Base-by-base conservation (phyloP, 2,113 vertebrate genomes). In the Chaetura pelagica region DNA sequence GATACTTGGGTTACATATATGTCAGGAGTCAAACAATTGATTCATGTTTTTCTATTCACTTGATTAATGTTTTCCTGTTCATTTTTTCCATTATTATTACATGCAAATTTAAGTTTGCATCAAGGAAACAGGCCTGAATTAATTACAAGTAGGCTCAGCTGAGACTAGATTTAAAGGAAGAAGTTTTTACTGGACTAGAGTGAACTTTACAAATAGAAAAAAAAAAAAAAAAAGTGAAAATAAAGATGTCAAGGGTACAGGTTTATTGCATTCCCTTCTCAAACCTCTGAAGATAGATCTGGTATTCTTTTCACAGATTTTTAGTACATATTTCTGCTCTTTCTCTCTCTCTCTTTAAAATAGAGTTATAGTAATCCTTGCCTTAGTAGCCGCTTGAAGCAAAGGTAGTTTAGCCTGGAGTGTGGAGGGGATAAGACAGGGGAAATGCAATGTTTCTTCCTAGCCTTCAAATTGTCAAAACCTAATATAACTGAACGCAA, bases 281-380 rank as follows among this genome's bases (percentile, higher is more conserved):
- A 90, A 89, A 95, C 52, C 57, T 94, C 88, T 72, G 40, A 78
- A 72, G 63, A 73, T 35, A 16, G 79, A 55, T 66, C 64, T 83
- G n/a, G 29, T 85, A 42, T 71, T 27, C 92, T 78, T 81, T 93
- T 52, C 27, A 55, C 29, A 84, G 44, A 78, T 69, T 72, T 86
- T 86, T 90, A 94, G 72, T 74, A 86, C 26, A 48, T 94, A 93
- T 95, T 96, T 96, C 90, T 96, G 92, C 81, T 91, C 40, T 10
- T 5, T 51, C 14, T 62, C 14, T 62, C 15, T 48, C 46, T 22
- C 46, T 89, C 12, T 81, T 54, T 32, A 44, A 75, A 52, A 66
- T 38, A 67, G 74, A 72, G 34, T 63, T 5, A 34, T 84, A 85
- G 72, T 63, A 90, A 74, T 72, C 86, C 55, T 85, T 77, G 63